These are phyloP conservation scores for Himalopsyche kuldschensis DNA, from an alignment of 2,888 invertebrate species.

Conservation along the genomic window DNA sequence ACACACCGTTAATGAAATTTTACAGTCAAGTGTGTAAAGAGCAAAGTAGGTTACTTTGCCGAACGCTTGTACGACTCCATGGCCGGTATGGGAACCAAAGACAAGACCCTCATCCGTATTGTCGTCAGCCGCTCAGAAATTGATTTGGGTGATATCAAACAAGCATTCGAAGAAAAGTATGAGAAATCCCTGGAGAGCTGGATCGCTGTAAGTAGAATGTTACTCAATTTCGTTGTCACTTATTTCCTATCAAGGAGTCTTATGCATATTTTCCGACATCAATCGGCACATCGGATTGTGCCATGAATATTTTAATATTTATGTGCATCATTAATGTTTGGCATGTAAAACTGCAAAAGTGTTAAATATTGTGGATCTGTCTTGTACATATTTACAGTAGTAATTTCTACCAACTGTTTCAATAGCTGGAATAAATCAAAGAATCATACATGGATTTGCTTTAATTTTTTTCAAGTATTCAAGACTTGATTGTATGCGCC, in stretches of 20 bases:
- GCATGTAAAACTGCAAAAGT: no score
- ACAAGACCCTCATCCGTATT: slow-evolving; percentile 89
- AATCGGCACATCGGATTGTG: not conserved
- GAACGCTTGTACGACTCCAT: slow-evolving; percentile 87
- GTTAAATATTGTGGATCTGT: no score
- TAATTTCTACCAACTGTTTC: no score
- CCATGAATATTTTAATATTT: not conserved
- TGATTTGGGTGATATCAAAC: slow-evolving; percentile 90
- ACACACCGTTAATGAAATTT: slow-evolving; percentile 18
- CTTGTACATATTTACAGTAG: no score
- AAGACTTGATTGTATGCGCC: no score
- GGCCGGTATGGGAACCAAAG: slow-evolving; percentile 89
- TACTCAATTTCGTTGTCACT: slow-evolving; percentile 43
- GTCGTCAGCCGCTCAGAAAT: slow-evolving; percentile 89
- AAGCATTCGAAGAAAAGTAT: slow-evolving; percentile 82
- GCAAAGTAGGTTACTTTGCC: slow-evolving; percentile 89
- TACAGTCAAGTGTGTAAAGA: slow-evolving; percentile 84
- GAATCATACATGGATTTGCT: no score
- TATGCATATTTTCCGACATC: slow-evolving; percentile 12
- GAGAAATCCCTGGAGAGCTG: slow-evolving; percentile 81
- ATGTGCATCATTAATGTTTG: no score
- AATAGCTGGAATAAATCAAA: no score
- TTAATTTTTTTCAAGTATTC: no score
- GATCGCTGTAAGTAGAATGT: slow-evolving; percentile 73
- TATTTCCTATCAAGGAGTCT: slow-evolving; percentile 24